These are phyloP conservation scores for Asarcornis scutulata DNA, from an alignment of 2,113 vertebrate species.

Conservation along the genomic window DNA sequence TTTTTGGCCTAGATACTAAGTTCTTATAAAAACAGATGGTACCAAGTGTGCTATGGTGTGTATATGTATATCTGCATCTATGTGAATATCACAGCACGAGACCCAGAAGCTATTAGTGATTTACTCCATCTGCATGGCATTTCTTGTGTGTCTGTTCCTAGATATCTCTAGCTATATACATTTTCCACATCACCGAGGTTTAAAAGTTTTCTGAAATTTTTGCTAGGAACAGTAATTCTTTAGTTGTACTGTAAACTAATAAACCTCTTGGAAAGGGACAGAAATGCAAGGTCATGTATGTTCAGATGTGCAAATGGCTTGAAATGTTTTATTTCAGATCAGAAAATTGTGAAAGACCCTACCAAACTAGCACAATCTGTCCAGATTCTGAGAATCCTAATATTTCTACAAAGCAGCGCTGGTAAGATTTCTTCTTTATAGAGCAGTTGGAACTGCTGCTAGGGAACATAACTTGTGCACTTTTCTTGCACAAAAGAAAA, in stretches of 20 bases:
- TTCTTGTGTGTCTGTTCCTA: background rate
- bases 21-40: conserved; percentile 64
- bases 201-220: background rate
- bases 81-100: background rate
- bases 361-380: background rate
- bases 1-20: conserved; percentile 38
- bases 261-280: background rate
- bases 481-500: background rate
- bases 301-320: background rate
- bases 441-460: background rate
- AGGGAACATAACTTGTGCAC: background rate
- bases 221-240: background rate
- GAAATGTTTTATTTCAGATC: background rate
- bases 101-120: conserved; percentile 8
- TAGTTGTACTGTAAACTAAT: background rate
- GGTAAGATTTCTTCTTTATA: background rate
- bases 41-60: background rate
- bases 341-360: background rate
- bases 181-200: background rate
- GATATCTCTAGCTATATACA: background rate
- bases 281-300: background rate
- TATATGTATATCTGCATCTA: background rate
- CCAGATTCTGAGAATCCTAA: background rate
- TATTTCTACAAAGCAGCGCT: background rate
- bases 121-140: background rate